phyloP scores from a whole-genome alignment of 1,140 invertebrate species.

The Lineus longissimus region DNA sequence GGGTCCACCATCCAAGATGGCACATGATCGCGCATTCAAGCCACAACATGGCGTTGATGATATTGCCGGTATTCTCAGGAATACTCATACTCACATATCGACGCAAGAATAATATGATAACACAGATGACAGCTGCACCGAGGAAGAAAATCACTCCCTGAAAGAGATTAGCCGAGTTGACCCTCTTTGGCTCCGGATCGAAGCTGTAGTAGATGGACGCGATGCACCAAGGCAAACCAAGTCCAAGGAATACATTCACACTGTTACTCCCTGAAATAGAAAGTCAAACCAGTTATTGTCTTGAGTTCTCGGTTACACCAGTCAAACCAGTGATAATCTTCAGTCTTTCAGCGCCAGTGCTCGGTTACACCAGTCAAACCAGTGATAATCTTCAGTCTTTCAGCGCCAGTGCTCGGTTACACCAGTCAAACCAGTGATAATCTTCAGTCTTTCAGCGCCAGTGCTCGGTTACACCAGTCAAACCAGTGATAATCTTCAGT shows the following conservation, averaged over 20 bases:
- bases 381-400: no score
- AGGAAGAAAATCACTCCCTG: conserved; percentile 62
- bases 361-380: no score
- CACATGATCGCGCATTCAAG: no score
- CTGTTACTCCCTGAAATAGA: conserved; percentile 53
- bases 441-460: no score
- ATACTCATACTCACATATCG: conserved; percentile 43
- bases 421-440: no score
- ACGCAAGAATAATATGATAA: conserved; percentile 56
- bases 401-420: neutral
- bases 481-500: no score
- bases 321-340: no score
- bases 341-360: no score
- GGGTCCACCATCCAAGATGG: no score
- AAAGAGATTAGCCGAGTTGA: conserved; percentile 56
- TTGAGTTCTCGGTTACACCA: neutral
- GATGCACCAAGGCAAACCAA: conserved; percentile 65
- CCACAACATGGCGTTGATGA: no score
- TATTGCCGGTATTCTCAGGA: conserved; percentile 30
- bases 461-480: no score
- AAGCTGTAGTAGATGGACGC: conserved; percentile 58
- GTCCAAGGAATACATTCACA: conserved; percentile 65
- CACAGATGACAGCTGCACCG: conserved; percentile 55
- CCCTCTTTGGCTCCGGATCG: conserved; percentile 47
- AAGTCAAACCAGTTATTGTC: neutral